Percentiles rank a stretch among this genome's conserved stretches.
Evolutionary conservation across 2,113 vertebrate genomes (phyloP).

Genomic region (Bubalus kerabau): DNA sequence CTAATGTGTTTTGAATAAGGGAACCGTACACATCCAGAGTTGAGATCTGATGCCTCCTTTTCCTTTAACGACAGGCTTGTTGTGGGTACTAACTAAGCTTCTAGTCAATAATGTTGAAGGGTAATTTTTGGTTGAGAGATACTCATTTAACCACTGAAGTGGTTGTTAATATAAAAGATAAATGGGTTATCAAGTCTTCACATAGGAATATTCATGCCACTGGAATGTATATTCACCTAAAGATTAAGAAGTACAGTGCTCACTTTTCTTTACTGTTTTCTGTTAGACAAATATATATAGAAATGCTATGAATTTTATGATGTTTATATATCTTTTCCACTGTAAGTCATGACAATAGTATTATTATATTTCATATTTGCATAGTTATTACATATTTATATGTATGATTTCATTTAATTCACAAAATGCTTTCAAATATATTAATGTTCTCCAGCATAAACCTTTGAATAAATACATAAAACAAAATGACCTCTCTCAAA

Average conservation of each 20-base stretch:
- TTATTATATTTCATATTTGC: not conserved
- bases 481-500: not conserved
- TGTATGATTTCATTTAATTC: not conserved
- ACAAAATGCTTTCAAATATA: not conserved
- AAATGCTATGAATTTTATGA: not conserved
- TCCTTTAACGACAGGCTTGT: not conserved
- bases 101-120: constrained; percentile 65
- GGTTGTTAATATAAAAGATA: constrained; percentile 61
- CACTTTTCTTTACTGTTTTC: constrained; percentile 4
- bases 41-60: not conserved
- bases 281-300: not conserved
- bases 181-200: not conserved
- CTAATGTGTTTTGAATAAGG: constrained; percentile 78
- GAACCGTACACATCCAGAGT: constrained; percentile 39
- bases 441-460: not conserved
- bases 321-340: not conserved
- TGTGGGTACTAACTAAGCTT: constrained; percentile 43
- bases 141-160: constrained; percentile 72
- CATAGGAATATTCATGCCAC: not conserved
- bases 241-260: not conserved
- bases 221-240: not conserved
- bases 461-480: not conserved
- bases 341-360: not conserved
- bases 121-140: constrained; percentile 74
- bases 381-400: not conserved